Evolutionary conservation across 2,113 vertebrate genomes (phyloP).

Genomic region (Tychaedon coryphoeus): DNA sequence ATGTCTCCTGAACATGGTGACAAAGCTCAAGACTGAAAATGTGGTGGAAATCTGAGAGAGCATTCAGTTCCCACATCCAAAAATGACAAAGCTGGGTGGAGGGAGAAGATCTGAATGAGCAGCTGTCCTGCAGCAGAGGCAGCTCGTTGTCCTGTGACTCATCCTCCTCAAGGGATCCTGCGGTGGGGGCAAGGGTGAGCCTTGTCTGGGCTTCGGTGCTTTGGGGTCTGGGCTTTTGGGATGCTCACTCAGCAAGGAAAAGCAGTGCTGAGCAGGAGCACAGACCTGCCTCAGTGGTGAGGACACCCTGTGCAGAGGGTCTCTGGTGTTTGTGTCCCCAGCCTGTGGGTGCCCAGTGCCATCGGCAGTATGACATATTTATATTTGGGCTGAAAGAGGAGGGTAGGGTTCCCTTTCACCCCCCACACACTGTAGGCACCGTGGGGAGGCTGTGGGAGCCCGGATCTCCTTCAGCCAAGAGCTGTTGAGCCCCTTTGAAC

Average conservation of each 20-base stretch:
- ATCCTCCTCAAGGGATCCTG: not conserved
- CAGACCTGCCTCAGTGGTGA: too few species aligned
- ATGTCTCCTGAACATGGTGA: not conserved
- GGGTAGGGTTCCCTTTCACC: not conserved
- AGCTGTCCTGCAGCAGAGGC: not conserved
- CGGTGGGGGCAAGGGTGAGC: not conserved
- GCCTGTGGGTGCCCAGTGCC: accelerated
- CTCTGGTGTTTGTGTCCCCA: accelerated
- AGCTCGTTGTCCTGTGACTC: not conserved
- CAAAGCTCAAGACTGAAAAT: not conserved
- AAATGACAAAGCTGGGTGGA: not conserved
- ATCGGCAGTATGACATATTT: accelerated
- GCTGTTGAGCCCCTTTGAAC: not conserved
- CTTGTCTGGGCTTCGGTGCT: not conserved
- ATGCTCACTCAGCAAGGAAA: not conserved
- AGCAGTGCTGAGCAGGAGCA: not conserved
- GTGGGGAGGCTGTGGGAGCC: accelerated
- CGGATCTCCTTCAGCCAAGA: not conserved
- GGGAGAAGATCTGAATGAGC: not conserved
- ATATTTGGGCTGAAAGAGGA: not conserved
- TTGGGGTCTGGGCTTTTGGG: not conserved
- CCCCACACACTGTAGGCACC: not conserved
- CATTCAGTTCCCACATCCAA: not conserved
- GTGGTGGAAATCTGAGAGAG: not conserved
- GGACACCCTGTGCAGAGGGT: not conserved